Conservation (phyloP, 2,113 vertebrate species). For the Microtus montanus region DNA sequence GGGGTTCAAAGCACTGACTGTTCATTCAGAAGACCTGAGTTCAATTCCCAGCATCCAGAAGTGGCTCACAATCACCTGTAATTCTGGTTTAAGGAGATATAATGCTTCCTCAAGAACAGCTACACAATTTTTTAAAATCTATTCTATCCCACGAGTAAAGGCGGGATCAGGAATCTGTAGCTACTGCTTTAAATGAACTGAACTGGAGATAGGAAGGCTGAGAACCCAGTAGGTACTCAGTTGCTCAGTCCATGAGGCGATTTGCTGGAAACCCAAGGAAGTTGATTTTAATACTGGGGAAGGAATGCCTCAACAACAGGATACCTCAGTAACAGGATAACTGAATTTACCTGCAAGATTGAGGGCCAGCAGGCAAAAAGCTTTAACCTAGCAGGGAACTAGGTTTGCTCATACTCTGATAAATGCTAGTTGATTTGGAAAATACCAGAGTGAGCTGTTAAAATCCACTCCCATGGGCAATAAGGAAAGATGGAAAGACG, state of each 20-base stretch:
- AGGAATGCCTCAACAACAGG: no score
- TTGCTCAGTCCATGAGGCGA: background rate
- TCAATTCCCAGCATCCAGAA: background rate
- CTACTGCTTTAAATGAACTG: background rate
- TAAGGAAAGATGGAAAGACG: background rate
- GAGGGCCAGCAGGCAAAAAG: background rate
- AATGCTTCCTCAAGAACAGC: background rate
- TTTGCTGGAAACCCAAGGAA: background rate
- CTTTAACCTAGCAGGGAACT: slow-evolving; percentile 25
- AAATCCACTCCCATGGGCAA: background rate
- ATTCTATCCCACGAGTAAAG: background rate
- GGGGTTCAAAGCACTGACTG: background rate
- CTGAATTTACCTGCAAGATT: background rate
- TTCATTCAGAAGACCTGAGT: background rate
- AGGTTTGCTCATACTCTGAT: slow-evolving; percentile 52
- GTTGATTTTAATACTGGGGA: background rate
- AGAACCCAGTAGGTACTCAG: background rate
- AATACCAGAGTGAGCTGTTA: slow-evolving; percentile 46
- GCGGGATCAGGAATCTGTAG: background rate
- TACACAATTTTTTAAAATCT: background rate
- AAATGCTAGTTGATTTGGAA: slow-evolving; percentile 57
- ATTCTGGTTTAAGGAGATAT: background rate
- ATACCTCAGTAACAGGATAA: background rate
- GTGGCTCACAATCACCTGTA: background rate
- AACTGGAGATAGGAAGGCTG: background rate